These are phyloP conservation scores for Amblyornis subalaris DNA, from an alignment of 2,113 vertebrate species.

Conservation along the genomic window DNA sequence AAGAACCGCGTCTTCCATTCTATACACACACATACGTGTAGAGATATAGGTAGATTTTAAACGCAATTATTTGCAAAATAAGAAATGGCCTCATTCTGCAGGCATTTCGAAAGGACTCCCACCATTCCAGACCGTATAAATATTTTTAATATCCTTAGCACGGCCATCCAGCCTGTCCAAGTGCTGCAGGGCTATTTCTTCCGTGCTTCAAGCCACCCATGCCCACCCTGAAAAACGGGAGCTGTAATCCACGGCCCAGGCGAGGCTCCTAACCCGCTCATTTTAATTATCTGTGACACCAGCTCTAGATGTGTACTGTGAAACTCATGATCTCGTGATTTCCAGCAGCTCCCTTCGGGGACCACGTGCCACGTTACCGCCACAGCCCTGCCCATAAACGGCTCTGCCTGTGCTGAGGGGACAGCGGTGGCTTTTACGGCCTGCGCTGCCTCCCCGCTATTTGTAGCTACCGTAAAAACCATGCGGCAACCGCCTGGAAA, in stretches of 20 bases:
- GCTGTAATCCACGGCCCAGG: neutral
- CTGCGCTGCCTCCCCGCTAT: neutral
- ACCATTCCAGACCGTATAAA: neutral
- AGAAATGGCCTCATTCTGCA: neutral
- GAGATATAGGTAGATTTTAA: neutral
- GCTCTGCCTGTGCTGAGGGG: neutral
- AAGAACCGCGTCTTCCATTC: neutral
- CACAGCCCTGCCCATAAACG: neutral
- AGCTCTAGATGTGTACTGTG: neutral
- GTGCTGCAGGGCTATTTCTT: neutral
- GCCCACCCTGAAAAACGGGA: neutral
- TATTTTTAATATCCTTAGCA: neutral
- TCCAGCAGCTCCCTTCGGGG: constrained; percentile 2
- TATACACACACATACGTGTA: fast-evolving
- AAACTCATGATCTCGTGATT: constrained; percentile 19
- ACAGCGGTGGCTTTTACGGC: neutral
- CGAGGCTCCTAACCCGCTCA: neutral
- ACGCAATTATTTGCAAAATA: neutral
- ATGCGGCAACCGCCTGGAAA: fast-evolving
- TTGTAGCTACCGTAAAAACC: constrained; percentile 32
- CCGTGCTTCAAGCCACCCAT: neutral
- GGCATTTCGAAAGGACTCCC: neutral
- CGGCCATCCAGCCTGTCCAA: neutral
- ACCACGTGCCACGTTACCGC: neutral
- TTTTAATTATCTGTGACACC: constrained; percentile 30